Conservation (phyloP, 2,113 vertebrate species). For the Fregata magnificens region DNA sequence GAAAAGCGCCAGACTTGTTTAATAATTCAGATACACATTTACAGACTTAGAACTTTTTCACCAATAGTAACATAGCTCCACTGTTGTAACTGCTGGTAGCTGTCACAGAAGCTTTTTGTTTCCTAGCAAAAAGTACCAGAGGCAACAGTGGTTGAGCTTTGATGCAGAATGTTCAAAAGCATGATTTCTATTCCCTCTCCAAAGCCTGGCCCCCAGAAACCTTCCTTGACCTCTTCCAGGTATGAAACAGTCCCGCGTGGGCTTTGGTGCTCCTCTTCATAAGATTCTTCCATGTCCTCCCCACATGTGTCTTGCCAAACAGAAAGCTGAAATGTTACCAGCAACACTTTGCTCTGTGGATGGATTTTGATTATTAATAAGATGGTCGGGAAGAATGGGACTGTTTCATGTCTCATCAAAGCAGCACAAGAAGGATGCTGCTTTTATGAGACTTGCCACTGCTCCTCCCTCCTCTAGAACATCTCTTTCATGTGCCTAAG, state of each 20-base stretch:
- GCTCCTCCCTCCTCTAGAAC: background rate
- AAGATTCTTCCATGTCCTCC: background rate
- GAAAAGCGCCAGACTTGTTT: background rate
- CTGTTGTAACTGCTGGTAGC: background rate
- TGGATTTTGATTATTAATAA: background rate
- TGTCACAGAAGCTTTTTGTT: conserved; percentile 6
- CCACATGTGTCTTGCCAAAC: background rate
- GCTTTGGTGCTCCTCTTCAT: background rate
- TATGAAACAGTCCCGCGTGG: background rate
- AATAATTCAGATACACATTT: background rate
- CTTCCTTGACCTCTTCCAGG: background rate
- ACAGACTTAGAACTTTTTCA: background rate
- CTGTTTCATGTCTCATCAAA: conserved; percentile 5
- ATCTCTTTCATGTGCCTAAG: conserved; percentile 17
- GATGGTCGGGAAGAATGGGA: background rate
- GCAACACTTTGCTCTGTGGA: background rate
- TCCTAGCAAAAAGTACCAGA: background rate
- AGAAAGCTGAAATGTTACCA: background rate
- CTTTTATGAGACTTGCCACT: background rate
- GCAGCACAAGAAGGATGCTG: background rate
- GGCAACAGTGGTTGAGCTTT: background rate
- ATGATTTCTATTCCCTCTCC: background rate
- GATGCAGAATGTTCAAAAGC: conserved; percentile 44
- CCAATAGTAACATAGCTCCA: background rate
- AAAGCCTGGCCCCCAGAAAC: background rate